Evolutionary conservation across 2,113 vertebrate species (phyloP).

Genomic region (Myrmophylax atrothorax): DNA sequence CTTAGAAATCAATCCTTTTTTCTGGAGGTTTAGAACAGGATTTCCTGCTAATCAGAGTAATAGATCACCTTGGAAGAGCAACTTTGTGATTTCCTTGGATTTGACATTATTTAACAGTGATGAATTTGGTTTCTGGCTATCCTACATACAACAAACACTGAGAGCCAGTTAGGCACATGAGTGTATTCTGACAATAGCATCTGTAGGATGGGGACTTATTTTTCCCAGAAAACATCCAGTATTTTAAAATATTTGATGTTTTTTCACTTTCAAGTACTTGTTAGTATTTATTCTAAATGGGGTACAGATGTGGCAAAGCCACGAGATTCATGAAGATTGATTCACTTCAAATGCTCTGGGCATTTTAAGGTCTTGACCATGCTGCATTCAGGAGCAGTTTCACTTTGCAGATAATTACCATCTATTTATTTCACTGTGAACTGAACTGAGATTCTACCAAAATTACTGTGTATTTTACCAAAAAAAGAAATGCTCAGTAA

Average conservation of each 20-base stretch:
- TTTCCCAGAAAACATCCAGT: not conserved
- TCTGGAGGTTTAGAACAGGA: not conserved
- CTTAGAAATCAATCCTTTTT: not conserved
- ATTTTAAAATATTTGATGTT: not conserved
- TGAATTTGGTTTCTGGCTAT: not conserved
- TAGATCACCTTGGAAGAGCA: not conserved
- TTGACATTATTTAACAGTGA: not conserved
- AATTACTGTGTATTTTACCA: not conserved
- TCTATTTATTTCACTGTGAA: not conserved
- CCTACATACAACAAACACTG: not conserved
- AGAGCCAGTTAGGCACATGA: not conserved
- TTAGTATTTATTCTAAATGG: not conserved
- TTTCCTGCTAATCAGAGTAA: not conserved
- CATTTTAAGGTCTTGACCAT: not conserved
- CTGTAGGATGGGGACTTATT: not conserved
- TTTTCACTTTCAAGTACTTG: not conserved
- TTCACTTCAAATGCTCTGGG: not conserved
- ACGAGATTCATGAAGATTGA: not conserved
- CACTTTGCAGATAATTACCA: not conserved
- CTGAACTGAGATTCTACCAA: not conserved
- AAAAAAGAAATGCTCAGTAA: not conserved
- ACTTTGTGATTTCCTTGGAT: not conserved
- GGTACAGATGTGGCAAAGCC: not conserved
- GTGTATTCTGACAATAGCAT: not conserved
- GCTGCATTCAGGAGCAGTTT: not conserved